These are phyloP conservation scores for Spea hammondii DNA, from an alignment of 2,797 vertebrate genomes.

Conservation along the genomic window DNA sequence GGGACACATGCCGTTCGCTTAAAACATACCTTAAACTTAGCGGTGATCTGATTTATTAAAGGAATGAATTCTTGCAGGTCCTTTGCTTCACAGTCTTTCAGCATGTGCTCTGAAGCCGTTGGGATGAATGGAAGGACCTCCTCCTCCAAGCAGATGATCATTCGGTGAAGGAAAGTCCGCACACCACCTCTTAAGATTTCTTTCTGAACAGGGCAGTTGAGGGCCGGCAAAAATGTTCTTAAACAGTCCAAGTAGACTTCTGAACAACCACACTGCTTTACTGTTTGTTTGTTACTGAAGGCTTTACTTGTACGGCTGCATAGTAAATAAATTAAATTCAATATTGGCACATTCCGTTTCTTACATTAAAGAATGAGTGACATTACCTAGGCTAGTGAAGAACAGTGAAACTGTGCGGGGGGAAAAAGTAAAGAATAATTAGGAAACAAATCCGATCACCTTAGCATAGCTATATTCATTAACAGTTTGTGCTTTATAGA, in stretches of 20 bases:
- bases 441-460: too few species aligned
- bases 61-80: slow-evolving; percentile 99
- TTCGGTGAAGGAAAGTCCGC: slow-evolving; percentile 94
- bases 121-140: slow-evolving; percentile 96
- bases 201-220: slow-evolving; percentile 91
- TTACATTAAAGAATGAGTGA: too few species aligned
- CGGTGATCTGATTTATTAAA: slow-evolving; percentile 96
- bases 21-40: slow-evolving; percentile 90
- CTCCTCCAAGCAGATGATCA: slow-evolving; percentile 98
- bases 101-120: slow-evolving; percentile 93
- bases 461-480: too few species aligned
- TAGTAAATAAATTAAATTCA: not conserved
- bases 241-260: slow-evolving; percentile 95
- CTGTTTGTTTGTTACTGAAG: slow-evolving; percentile 98
- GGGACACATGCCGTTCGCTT: too few species aligned
- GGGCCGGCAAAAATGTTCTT: slow-evolving; percentile 88
- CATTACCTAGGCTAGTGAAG: too few species aligned
- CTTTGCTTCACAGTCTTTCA: slow-evolving; percentile 95
- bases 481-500: too few species aligned
- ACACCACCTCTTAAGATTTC: slow-evolving; percentile 86
- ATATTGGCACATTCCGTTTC: too few species aligned
- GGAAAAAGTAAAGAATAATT: too few species aligned
- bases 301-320: slow-evolving; percentile 95
- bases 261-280: slow-evolving; percentile 93
- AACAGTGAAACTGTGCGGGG: too few species aligned